Evolutionary conservation across 1,140 invertebrate genomes (phyloP).

Genomic region (Leptonema lineaticorne): DNA sequence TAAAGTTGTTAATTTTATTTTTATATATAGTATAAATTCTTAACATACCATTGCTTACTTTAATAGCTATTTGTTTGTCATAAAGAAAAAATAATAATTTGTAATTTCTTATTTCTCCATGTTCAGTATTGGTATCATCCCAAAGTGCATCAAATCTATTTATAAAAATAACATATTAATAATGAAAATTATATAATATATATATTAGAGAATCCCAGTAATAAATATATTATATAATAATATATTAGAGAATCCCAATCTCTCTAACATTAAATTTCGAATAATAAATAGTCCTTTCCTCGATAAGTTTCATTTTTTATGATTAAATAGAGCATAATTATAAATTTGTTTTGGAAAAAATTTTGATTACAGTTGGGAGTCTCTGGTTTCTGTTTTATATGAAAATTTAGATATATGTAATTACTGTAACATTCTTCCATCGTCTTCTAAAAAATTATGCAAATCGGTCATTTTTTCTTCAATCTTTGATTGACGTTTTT

Average conservation of each 20-base stretch:
- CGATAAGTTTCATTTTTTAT: too few species aligned
- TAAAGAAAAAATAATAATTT: constrained; percentile 74
- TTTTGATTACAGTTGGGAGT: too few species aligned
- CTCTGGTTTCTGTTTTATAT: too few species aligned
- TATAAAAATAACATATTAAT: constrained; percentile 35
- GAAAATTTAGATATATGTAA: constrained; percentile 30
- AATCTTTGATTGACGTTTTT: constrained; percentile 13
- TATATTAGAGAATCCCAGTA: neutral
- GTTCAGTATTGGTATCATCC: constrained; percentile 69
- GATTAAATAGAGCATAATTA: too few species aligned
- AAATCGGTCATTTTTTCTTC: constrained; percentile 37
- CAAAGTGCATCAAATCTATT: constrained; percentile 74
- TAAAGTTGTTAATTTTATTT: neutral
- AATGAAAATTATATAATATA: neutral
- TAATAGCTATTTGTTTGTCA: constrained; percentile 77
- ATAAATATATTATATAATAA: too few species aligned
- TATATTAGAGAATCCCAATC: too few species aligned
- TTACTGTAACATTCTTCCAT: constrained; percentile 69
- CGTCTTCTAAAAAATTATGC: constrained; percentile 70
- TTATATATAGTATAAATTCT: neutral
- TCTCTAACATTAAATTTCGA: too few species aligned
- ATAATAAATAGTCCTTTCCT: too few species aligned
- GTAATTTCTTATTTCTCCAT: constrained; percentile 63
- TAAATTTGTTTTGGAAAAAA: too few species aligned
- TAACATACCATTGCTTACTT: constrained; percentile 45